Conservation (phyloP, 2,888 invertebrate genomes). For the Micropterix aruncella region DNA sequence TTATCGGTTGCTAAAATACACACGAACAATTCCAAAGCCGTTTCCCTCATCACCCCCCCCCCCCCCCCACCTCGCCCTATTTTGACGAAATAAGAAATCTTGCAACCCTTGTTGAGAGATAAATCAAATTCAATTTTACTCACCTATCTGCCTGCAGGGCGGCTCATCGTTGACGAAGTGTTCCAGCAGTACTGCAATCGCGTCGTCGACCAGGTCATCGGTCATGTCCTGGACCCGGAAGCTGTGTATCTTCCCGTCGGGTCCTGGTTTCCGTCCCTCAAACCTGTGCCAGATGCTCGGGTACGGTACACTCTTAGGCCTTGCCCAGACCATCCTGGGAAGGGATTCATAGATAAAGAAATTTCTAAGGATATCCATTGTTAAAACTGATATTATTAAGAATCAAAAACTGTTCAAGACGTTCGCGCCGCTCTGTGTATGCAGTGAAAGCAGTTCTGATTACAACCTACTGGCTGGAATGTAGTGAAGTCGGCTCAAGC, state of each 20-base stretch:
- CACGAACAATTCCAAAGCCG: too few relatives aligned
- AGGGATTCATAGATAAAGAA: neutral
- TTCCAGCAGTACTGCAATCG: constrained; percentile 24
- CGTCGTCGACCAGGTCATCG: constrained; percentile 24
- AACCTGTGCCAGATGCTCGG: constrained; percentile 31
- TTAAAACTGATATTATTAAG: too few relatives aligned
- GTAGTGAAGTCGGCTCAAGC: too few relatives aligned
- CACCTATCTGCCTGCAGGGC: constrained; percentile 33
- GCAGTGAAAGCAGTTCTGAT: too few relatives aligned
- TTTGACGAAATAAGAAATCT: too few relatives aligned
- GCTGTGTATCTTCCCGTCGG: constrained; percentile 15
- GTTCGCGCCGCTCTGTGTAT: too few relatives aligned
- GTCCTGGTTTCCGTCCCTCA: constrained; percentile 16
- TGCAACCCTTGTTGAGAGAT: too few relatives aligned
- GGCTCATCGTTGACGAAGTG: constrained; percentile 38
- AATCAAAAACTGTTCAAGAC: too few relatives aligned
- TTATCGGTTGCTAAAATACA: too few relatives aligned
- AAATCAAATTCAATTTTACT: constrained; percentile 9
- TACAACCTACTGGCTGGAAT: too few relatives aligned
- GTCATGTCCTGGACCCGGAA: constrained; percentile 35
- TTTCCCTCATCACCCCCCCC: too few relatives aligned
- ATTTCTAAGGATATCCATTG: neutral
- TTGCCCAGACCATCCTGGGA: constrained; percentile 24
- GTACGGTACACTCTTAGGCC: constrained; percentile 23
- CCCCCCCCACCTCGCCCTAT: too few relatives aligned